These are phyloP conservation scores for Scalopus aquaticus DNA, from an alignment of 2,113 vertebrate genomes.

Conservation along the genomic window DNA sequence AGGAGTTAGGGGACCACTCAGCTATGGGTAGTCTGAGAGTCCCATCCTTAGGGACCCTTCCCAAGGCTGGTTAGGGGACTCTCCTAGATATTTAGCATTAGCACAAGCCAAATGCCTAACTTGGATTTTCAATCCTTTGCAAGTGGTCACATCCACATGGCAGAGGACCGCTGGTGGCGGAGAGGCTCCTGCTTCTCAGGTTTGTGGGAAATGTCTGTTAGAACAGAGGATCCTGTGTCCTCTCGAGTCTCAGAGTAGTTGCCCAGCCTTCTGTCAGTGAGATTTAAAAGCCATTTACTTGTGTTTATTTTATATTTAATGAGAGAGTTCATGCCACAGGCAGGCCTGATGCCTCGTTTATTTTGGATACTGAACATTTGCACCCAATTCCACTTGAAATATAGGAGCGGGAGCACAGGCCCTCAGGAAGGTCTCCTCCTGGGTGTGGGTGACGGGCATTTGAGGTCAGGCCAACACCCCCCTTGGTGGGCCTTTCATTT, in stretches of 20 bases:
- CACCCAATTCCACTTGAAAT: constrained; percentile 33
- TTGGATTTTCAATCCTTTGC: neutral
- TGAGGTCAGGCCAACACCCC: neutral
- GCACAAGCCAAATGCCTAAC: neutral
- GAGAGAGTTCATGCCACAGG: constrained; percentile 33
- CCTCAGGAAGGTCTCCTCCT: neutral
- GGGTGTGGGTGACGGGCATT: fast-evolving
- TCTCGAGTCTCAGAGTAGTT: neutral
- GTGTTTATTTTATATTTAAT: constrained; percentile 67
- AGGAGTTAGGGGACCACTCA: neutral
- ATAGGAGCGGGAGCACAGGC: neutral
- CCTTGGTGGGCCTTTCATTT: neutral
- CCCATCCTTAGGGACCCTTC: neutral
- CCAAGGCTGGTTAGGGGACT: neutral
- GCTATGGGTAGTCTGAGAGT: neutral
- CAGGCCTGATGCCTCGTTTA: constrained; percentile 29
- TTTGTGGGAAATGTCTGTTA: neutral
- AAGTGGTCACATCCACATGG: neutral
- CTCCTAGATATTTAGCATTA: neutral
- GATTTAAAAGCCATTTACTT: constrained; percentile 52
- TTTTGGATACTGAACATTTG: neutral
- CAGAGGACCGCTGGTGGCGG: neutral
- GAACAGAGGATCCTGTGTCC: neutral
- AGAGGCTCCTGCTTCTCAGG: neutral
- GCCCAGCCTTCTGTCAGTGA: constrained; percentile 37